phyloP scores from a whole-genome alignment of 2,113 vertebrate genomes.

The Pampusana beccarii region DNA sequence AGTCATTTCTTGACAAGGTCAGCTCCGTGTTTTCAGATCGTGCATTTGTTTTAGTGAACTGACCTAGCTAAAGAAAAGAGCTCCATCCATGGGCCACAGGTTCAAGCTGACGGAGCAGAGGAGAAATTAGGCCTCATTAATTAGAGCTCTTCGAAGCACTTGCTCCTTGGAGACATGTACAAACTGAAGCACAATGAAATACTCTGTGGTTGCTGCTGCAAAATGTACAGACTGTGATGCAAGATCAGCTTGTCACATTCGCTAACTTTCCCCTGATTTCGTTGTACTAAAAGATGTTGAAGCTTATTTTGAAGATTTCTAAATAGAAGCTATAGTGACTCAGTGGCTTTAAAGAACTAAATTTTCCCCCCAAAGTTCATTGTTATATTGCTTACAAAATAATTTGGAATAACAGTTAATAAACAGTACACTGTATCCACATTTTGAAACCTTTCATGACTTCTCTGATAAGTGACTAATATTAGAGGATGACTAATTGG shows the following conservation, averaged over 20 bases:
- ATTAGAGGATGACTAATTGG: background rate
- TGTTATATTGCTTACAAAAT: background rate
- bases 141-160: background rate
- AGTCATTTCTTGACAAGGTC: background rate
- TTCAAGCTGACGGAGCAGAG: background rate
- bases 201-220: background rate
- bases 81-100: background rate
- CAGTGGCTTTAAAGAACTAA: background rate
- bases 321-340: background rate
- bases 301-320: background rate
- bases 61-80: background rate
- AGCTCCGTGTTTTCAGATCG: background rate
- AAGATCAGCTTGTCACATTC: background rate
- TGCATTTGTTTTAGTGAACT: background rate
- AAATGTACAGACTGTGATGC: background rate
- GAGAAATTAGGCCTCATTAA: background rate
- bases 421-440: too few relatives aligned
- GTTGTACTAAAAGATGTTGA: background rate
- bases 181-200: background rate
- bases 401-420: background rate
- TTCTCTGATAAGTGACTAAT: background rate
- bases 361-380: background rate
- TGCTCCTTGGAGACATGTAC: background rate
- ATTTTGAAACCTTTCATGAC: background rate
- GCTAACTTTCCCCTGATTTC: background rate